Conservation (phyloP, 2,113 vertebrate species). For the Stegastes partitus region DNA sequence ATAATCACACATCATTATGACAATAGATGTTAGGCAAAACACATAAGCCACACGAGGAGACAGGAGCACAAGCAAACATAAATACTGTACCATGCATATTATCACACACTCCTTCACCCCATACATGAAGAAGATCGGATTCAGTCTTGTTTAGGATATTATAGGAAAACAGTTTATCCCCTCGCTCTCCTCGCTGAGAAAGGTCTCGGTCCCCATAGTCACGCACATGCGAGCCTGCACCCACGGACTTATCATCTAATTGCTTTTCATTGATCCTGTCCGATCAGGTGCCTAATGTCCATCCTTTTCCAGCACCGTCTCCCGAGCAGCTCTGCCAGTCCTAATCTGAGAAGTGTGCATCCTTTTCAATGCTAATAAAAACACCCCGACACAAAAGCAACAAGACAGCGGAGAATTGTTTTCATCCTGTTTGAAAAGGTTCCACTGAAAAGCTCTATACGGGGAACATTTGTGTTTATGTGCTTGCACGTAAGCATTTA, state of each 20-base stretch:
- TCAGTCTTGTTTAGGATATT: slow-evolving; percentile 10
- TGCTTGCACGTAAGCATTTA: neutral
- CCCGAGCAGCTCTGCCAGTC: slow-evolving; percentile 63
- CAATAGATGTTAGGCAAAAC: slow-evolving; percentile 77
- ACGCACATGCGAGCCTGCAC: slow-evolving; percentile 15
- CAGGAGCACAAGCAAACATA: slow-evolving; percentile 50
- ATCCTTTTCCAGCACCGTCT: slow-evolving; percentile 76
- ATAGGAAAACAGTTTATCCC: slow-evolving; percentile 13
- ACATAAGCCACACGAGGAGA: slow-evolving; percentile 57
- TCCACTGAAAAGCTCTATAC: slow-evolving; percentile 6
- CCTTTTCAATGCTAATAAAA: slow-evolving; percentile 72
- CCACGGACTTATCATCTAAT: slow-evolving; percentile 78
- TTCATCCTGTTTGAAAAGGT: slow-evolving; percentile 31
- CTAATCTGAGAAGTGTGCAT: slow-evolving; percentile 72
- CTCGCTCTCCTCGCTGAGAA: slow-evolving; percentile 31
- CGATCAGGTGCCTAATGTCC: slow-evolving; percentile 78
- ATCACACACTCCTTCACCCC: slow-evolving; percentile 34
- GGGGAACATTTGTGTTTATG: slow-evolving; percentile 23
- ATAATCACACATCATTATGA: slow-evolving; percentile 79
- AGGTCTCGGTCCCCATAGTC: slow-evolving; percentile 46
- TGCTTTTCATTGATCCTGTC: slow-evolving; percentile 87
- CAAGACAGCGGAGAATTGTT: slow-evolving; percentile 43
- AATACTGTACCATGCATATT: slow-evolving; percentile 52
- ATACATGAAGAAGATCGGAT: slow-evolving; percentile 18
- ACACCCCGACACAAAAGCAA: slow-evolving; percentile 39